A percentile compares a stretch with the other conserved stretches of the same genome.
phyloP scores from a whole-genome alignment of 2,888 invertebrate species.

The Caenorhabditis sp. region DNA sequence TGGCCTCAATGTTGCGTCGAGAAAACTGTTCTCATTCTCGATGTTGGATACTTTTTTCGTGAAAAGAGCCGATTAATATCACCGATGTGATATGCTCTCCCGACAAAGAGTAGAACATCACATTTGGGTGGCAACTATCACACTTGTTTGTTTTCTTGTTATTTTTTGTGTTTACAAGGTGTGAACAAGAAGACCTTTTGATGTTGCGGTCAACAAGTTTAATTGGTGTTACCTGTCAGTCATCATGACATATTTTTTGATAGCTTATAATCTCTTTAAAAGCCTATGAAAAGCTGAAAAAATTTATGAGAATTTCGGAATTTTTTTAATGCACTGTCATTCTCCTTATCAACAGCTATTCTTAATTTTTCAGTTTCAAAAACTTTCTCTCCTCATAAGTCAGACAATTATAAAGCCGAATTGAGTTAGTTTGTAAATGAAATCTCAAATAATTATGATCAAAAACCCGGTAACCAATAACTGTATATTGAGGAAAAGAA shows the following conservation, averaged over 20 bases:
- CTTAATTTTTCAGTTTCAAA: too few relatives aligned
- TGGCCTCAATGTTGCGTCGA: background rate
- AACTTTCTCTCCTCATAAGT: too few relatives aligned
- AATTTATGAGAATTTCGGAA: too few relatives aligned
- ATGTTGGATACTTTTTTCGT: background rate
- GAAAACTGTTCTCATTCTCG: background rate
- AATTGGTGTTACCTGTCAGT: too few relatives aligned
- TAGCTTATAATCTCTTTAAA: background rate
- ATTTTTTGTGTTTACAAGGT: background rate
- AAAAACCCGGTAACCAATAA: too few relatives aligned
- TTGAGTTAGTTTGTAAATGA: too few relatives aligned
- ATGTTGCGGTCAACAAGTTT: background rate
- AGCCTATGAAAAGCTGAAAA: too few relatives aligned
- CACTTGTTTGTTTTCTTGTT: conserved; percentile 2
- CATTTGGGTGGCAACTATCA: background rate
- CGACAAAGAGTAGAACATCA: background rate
- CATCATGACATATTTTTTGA: background rate
- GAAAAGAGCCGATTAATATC: background rate
- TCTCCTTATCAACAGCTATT: too few relatives aligned
- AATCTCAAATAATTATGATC: too few relatives aligned
- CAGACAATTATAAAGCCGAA: too few relatives aligned
- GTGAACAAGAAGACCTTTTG: background rate
- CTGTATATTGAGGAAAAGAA: background rate
- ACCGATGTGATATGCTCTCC: background rate
- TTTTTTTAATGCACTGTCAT: too few relatives aligned